A percentile compares a stretch with the other conserved stretches of the same genome.
These are phyloP conservation scores for Dendrocincla fuliginosa DNA, from an alignment of 2,797 vertebrate species.

Conservation along the genomic window DNA sequence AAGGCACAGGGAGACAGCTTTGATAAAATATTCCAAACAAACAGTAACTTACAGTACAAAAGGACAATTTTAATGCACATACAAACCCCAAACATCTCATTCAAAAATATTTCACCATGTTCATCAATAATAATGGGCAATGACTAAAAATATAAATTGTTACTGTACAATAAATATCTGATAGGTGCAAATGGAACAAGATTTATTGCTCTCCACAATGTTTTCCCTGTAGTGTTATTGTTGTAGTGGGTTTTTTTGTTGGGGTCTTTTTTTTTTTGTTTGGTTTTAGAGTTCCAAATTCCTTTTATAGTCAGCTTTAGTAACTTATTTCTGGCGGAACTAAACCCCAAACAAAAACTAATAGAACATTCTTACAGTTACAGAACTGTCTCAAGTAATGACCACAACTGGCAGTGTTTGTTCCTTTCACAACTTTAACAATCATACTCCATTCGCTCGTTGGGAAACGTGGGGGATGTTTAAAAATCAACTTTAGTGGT, in stretches of 20 bases:
- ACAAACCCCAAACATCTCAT: slow-evolving; percentile 86
- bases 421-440: slow-evolving; percentile 49
- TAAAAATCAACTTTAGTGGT: slow-evolving; percentile 33
- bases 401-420: slow-evolving; percentile 61
- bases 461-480: not conserved
- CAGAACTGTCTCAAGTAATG: slow-evolving; percentile 57
- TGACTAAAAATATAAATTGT: slow-evolving; percentile 85
- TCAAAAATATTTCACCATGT: slow-evolving; percentile 80
- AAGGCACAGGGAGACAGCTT: slow-evolving; percentile 98
- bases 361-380: slow-evolving; percentile 54
- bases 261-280: not conserved
- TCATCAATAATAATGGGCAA: slow-evolving; percentile 76
- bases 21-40: slow-evolving; percentile 92
- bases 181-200: slow-evolving; percentile 82
- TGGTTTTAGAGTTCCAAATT: slow-evolving; percentile 56
- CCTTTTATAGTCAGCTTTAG: slow-evolving; percentile 44
- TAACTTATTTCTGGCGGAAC: slow-evolving; percentile 58
- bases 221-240: slow-evolving; percentile 77
- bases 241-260: not conserved
- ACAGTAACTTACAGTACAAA: slow-evolving; percentile 92
- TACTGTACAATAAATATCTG: slow-evolving; percentile 83
- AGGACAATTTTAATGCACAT: slow-evolving; percentile 93
- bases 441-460: slow-evolving; percentile 35
- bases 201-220: slow-evolving; percentile 92
- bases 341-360: slow-evolving; percentile 70